These are phyloP conservation scores for Brachionichthys hirsutus DNA, from an alignment of 2,113 vertebrate genomes.

Conservation along the genomic window DNA sequence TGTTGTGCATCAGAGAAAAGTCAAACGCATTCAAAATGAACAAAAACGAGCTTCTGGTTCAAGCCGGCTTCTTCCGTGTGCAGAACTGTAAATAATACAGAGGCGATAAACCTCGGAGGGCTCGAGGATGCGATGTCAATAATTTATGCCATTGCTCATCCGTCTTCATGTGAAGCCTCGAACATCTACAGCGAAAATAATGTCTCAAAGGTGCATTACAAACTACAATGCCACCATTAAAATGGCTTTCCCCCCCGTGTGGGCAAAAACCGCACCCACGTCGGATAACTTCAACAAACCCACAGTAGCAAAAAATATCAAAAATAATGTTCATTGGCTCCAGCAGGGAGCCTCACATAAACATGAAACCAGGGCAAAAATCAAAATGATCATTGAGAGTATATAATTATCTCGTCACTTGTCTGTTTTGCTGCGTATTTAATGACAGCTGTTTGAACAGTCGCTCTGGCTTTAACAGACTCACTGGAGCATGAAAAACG, in stretches of 20 bases:
- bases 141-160: conserved; percentile 27
- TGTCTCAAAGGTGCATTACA: no score
- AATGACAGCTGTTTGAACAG: conserved; percentile 1
- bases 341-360: no score
- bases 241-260: no score
- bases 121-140: conserved; percentile 35
- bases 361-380: no score
- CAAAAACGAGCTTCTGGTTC: background rate
- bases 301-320: no score
- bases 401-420: background rate
- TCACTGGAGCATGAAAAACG: conserved; percentile 15
- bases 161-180: conserved; percentile 2
- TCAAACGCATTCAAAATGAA: background rate
- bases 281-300: no score
- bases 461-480: background rate
- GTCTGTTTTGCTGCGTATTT: background rate
- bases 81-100: conserved; percentile 50
- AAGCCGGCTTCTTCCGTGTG: conserved; percentile 20
- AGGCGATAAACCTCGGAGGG: background rate
- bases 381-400: no score
- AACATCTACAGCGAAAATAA: background rate
- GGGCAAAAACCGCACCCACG: no score
- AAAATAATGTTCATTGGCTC: no score
- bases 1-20: background rate
- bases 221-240: no score